Evolutionary conservation across 2,113 vertebrate genomes (phyloP), one percentile per base, ranked within the genome.

Genomic region (Labeo rohita): DNA sequence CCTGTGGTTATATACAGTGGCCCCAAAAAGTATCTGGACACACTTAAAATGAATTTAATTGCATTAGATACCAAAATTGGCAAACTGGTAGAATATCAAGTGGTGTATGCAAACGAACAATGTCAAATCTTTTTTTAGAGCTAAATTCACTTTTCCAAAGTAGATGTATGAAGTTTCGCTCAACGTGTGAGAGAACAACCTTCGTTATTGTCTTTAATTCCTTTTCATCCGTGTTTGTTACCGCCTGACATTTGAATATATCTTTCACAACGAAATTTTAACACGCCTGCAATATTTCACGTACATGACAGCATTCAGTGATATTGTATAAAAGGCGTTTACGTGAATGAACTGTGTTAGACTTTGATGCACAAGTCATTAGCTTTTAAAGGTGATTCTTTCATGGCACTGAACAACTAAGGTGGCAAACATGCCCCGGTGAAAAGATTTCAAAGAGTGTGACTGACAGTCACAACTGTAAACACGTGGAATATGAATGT

Each of bases 281-380:
- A 73, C 70, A 73, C 39, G 21, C 70, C 70, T n/a, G 10, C 70
- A 73, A 45, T 73, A 73, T 73, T 73, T 73, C 68, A 72, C 5
- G 18, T n/a, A 73, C 36, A 73, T 73, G 39, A 73, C 70, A 73
- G 70, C 70, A 45, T 73, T 73, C 70, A 73, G 39, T 73, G 18
- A 73, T 6, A 73, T n/a, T 61, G 39, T 73, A 36, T 3, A 68
- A 68, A 68, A 61, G 56, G 65, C 34, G 4, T 72, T 72, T 72
- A 21, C 8, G 3, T 73, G 18, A 73, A 45, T 7, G 54, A 56
- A 54, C 5, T 66, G 12, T 7, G 28, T 43, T 72, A 36, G 8
- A 43, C 16, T 13, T 74, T 49, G 2, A 72, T 45, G 36, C 16
- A 0, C 9, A 23, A 49, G 21, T 28, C 45, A 50, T 50, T 75